Percentiles rank a stretch among this genome's conserved stretches.
Conservation (phyloP, 2,888 invertebrate genomes). For the Ichneumoninae sp. region DNA sequence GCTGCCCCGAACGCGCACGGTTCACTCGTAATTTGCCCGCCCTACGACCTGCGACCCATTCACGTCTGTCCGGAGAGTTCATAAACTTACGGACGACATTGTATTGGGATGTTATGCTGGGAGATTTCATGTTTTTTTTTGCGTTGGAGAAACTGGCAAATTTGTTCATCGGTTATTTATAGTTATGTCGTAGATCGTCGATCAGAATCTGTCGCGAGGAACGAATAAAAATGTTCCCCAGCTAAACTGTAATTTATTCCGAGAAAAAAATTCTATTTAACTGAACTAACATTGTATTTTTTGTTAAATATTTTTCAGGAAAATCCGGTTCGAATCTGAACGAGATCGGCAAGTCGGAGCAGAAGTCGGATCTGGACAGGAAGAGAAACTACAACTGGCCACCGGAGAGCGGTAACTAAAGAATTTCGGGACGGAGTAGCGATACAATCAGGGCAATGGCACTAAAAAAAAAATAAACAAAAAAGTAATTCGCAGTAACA, state of each 20-base stretch:
- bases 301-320: slow-evolving; percentile 73
- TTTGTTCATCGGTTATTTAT: no score
- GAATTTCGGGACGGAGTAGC: background rate
- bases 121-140: background rate
- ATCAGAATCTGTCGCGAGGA: no score
- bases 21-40: slow-evolving; percentile 52
- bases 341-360: slow-evolving; percentile 84
- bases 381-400: slow-evolving; percentile 80
- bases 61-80: slow-evolving; percentile 45
- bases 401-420: slow-evolving; percentile 76
- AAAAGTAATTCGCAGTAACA: slow-evolving; percentile 1
- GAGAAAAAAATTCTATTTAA: no score
- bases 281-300: no score
- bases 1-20: slow-evolving; percentile 28
- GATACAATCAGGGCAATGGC: background rate
- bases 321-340: slow-evolving; percentile 83
- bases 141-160: no score
- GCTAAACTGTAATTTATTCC: no score
- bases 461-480: background rate
- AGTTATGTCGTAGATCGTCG: no score
- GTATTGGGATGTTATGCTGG: slow-evolving; percentile 17
- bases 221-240: no score
- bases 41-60: slow-evolving; percentile 33
- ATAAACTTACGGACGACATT: slow-evolving; percentile 40
- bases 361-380: slow-evolving; percentile 80